Percentiles rank a stretch among this genome's conserved stretches.
These are phyloP conservation scores for Chiroxiphia lanceolata DNA, from an alignment of 2,797 vertebrate genomes.

Conservation along the genomic window DNA sequence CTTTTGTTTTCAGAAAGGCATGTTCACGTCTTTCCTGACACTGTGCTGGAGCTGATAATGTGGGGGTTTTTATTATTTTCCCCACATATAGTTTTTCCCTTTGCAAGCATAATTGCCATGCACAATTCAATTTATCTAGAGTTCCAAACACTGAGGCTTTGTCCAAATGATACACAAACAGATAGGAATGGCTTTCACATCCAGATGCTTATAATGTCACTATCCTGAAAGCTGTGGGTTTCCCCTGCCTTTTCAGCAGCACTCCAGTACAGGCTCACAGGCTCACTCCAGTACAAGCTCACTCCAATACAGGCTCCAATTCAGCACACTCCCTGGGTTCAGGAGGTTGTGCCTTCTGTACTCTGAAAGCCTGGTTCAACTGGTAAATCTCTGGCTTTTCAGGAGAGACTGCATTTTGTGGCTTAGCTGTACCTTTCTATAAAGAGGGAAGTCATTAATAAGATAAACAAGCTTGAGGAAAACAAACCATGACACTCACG, in stretches of 20 bases:
- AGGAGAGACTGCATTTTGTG: not conserved
- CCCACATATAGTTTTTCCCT: not conserved
- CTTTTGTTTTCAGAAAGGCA: not conserved
- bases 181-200: not conserved
- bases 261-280: not conserved
- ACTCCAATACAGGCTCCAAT: not conserved
- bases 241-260: not conserved
- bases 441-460: not conserved
- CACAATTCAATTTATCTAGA: not conserved
- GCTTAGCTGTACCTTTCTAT: not conserved
- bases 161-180: not conserved
- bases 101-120: not conserved
- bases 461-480: not conserved
- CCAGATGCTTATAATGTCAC: not conserved
- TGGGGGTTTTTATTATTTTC: not conserved
- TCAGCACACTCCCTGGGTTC: not conserved
- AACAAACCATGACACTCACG: not conserved
- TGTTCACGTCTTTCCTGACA: not conserved
- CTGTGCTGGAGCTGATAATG: not conserved
- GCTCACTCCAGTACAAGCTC: not conserved
- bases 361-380: not conserved
- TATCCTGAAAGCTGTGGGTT: not conserved
- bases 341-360: not conserved
- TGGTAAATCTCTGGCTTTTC: not conserved
- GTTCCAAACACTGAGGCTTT: not conserved